Percentiles rank a stretch among this genome's conserved stretches.
Evolutionary conservation across 2,888 invertebrate genomes (phyloP).

Genomic region (Drosophila acutilabella): DNA sequence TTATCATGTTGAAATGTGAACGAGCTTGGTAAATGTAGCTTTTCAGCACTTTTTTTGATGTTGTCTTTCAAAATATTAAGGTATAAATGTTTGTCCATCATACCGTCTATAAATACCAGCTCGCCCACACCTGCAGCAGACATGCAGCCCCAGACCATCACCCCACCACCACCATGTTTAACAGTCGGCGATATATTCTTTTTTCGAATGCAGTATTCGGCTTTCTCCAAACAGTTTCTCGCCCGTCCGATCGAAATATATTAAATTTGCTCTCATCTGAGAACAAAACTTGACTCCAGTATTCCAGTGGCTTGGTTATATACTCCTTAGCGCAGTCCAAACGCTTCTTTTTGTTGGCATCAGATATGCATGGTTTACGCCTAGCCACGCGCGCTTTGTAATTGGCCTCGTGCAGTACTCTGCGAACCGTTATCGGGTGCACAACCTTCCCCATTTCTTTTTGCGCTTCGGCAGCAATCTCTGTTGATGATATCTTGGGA

Average conservation of each 20-base stretch:
- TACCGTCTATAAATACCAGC: neutral
- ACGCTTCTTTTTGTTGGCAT: neutral
- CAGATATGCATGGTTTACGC: neutral
- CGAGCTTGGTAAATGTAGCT: neutral
- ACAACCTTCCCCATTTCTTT: too few relatives aligned
- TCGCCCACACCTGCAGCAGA: conserved; percentile 1
- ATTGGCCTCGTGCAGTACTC: neutral
- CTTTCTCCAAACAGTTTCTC: neutral
- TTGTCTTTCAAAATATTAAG: neutral
- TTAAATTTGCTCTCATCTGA: neutral
- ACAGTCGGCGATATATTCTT: neutral
- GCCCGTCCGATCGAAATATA: neutral
- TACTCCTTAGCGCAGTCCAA: neutral
- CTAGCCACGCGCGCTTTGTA: neutral
- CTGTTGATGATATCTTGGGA: too few relatives aligned
- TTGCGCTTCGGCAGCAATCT: too few relatives aligned
- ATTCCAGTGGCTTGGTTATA: neutral
- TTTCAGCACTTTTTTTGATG: neutral
- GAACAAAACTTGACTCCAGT: neutral
- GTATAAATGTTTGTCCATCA: neutral
- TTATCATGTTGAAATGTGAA: neutral
- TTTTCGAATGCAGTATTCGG: neutral
- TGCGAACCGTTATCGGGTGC: too few relatives aligned
- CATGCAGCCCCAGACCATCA: conserved; percentile 2
- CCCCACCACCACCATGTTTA: neutral